phyloP scores from a whole-genome alignment of 2,113 vertebrate genomes.

The Sander lucioperca region DNA sequence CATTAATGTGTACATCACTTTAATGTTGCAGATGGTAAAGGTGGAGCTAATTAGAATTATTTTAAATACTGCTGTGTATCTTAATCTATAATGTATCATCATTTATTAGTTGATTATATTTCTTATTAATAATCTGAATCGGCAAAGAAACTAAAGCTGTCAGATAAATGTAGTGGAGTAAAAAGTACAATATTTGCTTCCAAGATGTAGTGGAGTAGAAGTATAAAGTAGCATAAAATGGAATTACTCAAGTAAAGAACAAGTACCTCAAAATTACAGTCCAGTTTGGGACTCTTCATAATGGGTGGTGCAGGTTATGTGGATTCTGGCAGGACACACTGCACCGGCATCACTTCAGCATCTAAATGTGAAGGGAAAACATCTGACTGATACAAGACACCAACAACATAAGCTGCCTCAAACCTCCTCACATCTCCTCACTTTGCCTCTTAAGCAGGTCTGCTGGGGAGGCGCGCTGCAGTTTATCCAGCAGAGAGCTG shows the following conservation, averaged over 20 bases:
- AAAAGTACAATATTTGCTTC: neutral
- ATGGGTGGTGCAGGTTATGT: constrained; percentile 3
- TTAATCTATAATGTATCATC: neutral
- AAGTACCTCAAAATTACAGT: neutral
- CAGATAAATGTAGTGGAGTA: neutral
- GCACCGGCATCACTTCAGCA: constrained; percentile 17
- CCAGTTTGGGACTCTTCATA: neutral
- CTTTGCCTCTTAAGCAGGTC: neutral
- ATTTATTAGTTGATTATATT: no score
- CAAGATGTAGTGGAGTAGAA: neutral
- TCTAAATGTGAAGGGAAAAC: constrained; percentile 4
- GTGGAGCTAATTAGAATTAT: neutral
- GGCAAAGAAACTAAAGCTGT: neutral
- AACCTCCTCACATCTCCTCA: constrained; percentile 13
- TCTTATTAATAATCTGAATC: neutral
- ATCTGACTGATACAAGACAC: constrained; percentile 17
- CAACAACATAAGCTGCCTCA: constrained; percentile 17
- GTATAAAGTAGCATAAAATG: neutral
- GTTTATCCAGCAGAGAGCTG: constrained; percentile 54
- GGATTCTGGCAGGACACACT: constrained; percentile 26
- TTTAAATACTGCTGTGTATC: neutral
- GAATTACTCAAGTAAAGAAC: neutral
- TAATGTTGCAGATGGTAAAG: neutral
- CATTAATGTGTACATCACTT: neutral
- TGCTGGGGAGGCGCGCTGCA: constrained; percentile 34